Base-by-base conservation (phyloP, 1,140 invertebrate genomes). In the Drosophila chauvacae region DNA sequence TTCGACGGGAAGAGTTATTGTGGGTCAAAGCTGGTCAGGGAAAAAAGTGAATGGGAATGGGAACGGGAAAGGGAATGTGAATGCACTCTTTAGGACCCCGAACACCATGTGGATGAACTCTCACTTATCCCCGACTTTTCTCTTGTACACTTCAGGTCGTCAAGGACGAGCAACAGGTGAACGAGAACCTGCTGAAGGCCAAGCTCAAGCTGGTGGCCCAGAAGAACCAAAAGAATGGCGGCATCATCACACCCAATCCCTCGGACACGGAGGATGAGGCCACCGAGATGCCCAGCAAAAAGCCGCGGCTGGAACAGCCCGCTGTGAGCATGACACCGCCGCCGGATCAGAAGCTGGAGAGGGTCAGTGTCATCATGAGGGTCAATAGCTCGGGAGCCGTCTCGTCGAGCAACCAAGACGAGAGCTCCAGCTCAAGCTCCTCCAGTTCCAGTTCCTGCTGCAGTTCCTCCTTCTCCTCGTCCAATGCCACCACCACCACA, bases 351-450 rank as follows among this genome's bases (percentile, higher is more conserved):
- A 58, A 86, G 48, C 28, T 66, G 7, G 70, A 90, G 14, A 11
- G 70, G 11, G 94, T 94, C 4, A 95, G 95, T 23, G 97, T 97
- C 61, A 97, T 97, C 72, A 97, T 97, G 96, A 94, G 94, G 61
- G 96, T 96, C 0, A 95, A 96, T 82, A 95, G 95, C 59, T 95
- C 96, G 81, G 96, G 96, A 33, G 76, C 90, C 0, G 90, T 92
- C 16, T 84, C 77, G 9, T 42, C 85, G 4, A 62, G 79, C 41
- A 70, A 68, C 20, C 83, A 88, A 42, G 81, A 85, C 33, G 70
- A 73, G 23, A 73, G 50, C 65, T 55, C 51, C 53, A 59, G 50
- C 65, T 55, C 51, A 41, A 59, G 26, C 26, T 81, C 82, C 28
- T 84, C 80, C 50, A 81, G 28, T 35, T 28, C 71, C 65, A 45